Evolutionary conservation across 2,888 invertebrate species (phyloP).

Genomic region (Atrina japonica): DNA sequence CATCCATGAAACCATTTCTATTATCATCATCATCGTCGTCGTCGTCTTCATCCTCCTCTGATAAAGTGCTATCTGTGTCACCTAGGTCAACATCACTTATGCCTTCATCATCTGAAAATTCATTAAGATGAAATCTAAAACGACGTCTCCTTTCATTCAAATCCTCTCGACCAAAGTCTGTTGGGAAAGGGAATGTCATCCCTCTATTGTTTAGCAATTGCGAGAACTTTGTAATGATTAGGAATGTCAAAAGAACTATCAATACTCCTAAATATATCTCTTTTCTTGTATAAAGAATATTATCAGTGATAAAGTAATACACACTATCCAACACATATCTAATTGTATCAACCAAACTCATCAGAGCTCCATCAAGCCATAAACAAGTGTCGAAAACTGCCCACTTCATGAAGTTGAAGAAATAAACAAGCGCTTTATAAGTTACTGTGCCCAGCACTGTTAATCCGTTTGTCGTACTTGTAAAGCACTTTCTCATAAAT

Average conservation of each 20-base stretch:
- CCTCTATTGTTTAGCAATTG: conserved; percentile 54
- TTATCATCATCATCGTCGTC: conserved; percentile 47
- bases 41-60: conserved; percentile 40
- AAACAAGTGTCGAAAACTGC: conserved; percentile 27
- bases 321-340: conserved; percentile 37
- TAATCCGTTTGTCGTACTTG: conserved; percentile 49
- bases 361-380: conserved; percentile 37
- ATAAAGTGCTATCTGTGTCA: conserved; percentile 21
- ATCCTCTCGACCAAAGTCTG: conserved; percentile 18
- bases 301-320: conserved; percentile 50
- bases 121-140: conserved; percentile 37
- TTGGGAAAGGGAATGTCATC: conserved; percentile 59
- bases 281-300: conserved; percentile 54
- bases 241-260: conserved; percentile 46
- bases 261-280: conserved; percentile 70
- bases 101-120: conserved; percentile 63
- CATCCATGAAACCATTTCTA: too few relatives aligned
- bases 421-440: conserved; percentile 17
- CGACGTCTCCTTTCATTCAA: conserved; percentile 27
- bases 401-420: conserved; percentile 31
- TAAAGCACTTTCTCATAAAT: conserved; percentile 43
- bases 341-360: conserved; percentile 44
- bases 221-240: conserved; percentile 50
- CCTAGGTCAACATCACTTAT: conserved; percentile 44
- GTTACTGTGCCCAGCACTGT: conserved; percentile 42